Base-by-base conservation (phyloP, 2,797 vertebrate genomes). In the Alosa sapidissima region DNA sequence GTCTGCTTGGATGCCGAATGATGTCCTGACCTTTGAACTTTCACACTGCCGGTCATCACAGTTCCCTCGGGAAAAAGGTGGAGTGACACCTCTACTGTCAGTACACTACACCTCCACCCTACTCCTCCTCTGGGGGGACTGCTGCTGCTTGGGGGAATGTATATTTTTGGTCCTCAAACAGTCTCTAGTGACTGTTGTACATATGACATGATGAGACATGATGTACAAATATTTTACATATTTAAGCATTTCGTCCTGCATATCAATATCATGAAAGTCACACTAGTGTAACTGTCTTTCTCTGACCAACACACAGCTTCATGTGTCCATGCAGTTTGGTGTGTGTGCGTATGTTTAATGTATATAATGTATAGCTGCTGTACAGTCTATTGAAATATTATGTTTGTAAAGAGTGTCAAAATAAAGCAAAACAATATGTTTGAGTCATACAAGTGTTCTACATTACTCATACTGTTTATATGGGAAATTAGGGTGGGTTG, bases 1-100 rank as follows among this genome's bases (percentile, higher is more conserved):
- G 92, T 93, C 91, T 95, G 93, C 82, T 93, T 99, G 92, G 97
- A 98, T 92, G 92, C 68, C 19, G 68, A 75, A 91, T 16, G 96
- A 97, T 78, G 41, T 4, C 41, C 62, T 13, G 36, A 75, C 13
- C 5, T 75, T 58, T 13, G 45, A 21, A 6, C 65, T 24, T 33
- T 58, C 58, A 24, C 82, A 55, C 3, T 81, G 28, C 28, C 28
- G 28, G 28, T 28, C 28, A 28, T 28, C 28, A 28, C 28, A 28
- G 28, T 28, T 28, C 28, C 8, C 49, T 11, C 49, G 1, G 11
- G 49, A 11, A 51, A 51, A 11, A 11, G 11, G 49, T 7, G 1
- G 2, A 41, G 41, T 41, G 41, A 2, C 41, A 41, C 41, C 41
- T 1, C 41, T 41, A 41, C 41, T 41, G 41, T 19, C 19, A 58